phyloP scores from a whole-genome alignment of 1,140 invertebrate species.

The Cyrtorhinus lividipennis region DNA sequence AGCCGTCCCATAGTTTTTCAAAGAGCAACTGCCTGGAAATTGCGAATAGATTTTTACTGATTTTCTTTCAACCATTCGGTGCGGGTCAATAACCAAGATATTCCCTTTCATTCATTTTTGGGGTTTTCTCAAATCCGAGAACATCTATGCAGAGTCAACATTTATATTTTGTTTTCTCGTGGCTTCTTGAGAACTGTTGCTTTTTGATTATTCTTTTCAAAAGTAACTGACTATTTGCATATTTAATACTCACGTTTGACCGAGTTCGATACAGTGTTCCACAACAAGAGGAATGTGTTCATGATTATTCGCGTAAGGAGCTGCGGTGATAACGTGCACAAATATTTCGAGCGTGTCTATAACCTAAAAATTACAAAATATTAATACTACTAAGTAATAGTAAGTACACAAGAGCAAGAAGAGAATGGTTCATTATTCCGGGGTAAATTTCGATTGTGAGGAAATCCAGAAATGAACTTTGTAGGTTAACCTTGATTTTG shows the following conservation, averaged over 20 bases:
- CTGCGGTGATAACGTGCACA: conserved; percentile 23
- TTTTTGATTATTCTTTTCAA: no score
- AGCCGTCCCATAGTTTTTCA: conserved; percentile 37
- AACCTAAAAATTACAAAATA: conserved; percentile 23
- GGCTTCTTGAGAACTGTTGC: no score
- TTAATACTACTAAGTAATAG: neutral
- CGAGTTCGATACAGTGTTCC: conserved; percentile 24
- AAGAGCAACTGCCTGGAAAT: conserved; percentile 35
- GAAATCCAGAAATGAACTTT: no score
- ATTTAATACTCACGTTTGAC: conserved; percentile 25
- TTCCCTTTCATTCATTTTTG: no score
- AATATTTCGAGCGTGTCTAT: conserved; percentile 24
- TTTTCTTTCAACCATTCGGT: no score
- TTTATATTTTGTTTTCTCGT: no score
- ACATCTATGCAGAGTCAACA: no score
- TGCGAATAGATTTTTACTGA: conserved; percentile 13
- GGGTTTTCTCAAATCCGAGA: no score
- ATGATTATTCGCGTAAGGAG: conserved; percentile 20
- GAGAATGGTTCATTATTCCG: neutral
- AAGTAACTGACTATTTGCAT: no score
- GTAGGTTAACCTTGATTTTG: no score
- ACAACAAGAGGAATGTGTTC: conserved; percentile 25
- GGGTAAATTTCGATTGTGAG: neutral
- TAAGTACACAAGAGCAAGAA: neutral
- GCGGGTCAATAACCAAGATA: no score